Evolutionary conservation across 2,797 vertebrate species (phyloP).

Genomic region (Acrossocheilus wenchowensis): DNA sequence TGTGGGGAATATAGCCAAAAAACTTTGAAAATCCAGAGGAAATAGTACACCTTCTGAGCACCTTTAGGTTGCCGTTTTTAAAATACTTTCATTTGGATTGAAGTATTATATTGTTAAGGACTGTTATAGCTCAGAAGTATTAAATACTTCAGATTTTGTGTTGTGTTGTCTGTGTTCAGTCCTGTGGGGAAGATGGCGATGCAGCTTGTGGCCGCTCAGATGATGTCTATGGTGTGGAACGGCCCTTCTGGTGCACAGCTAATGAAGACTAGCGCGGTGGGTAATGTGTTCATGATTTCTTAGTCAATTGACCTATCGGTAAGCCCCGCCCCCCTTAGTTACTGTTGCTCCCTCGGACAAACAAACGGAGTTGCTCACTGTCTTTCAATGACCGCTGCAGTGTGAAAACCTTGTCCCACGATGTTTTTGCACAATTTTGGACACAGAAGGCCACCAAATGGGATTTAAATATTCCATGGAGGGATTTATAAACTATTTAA

Average conservation of each 20-base stretch:
- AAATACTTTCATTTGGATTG: not conserved
- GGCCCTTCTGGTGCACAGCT: constrained; percentile 79
- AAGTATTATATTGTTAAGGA: not conserved
- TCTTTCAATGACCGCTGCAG: too few species aligned
- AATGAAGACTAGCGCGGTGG: constrained; percentile 80
- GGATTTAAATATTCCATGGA: too few species aligned
- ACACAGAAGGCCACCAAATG: too few species aligned
- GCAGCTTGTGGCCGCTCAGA: constrained; percentile 91
- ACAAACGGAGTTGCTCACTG: too few species aligned
- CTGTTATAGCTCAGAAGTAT: not conserved
- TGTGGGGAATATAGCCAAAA: not conserved
- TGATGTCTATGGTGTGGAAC: constrained; percentile 87
- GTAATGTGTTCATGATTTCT: constrained; percentile 57
- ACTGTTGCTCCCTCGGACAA: too few species aligned
- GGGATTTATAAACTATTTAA: too few species aligned
- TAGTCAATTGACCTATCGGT: not conserved
- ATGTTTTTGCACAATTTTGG: too few species aligned
- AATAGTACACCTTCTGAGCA: not conserved
- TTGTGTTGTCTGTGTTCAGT: constrained; percentile 70
- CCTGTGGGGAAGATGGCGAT: constrained; percentile 93
- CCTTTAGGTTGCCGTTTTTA: not conserved
- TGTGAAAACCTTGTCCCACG: too few species aligned
- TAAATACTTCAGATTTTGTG: not conserved
- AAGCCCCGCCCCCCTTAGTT: too few species aligned
- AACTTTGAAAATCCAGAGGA: not conserved